phyloP scores from a whole-genome alignment of 2,888 invertebrate genomes.

The Chelonus formosanus region DNA sequence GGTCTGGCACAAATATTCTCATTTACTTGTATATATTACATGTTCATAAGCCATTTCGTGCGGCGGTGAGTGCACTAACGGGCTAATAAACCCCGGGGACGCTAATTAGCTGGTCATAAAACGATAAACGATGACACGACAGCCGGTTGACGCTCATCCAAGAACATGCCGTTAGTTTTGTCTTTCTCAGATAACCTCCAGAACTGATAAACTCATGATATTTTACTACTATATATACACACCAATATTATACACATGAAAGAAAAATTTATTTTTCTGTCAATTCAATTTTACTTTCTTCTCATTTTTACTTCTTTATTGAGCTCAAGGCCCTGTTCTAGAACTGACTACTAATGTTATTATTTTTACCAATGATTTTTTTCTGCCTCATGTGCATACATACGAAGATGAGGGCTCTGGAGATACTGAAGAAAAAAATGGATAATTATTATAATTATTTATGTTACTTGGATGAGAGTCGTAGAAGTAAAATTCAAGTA shows the following conservation, averaged over 20 bases:
- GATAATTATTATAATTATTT: no score
- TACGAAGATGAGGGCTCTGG: no score
- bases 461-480: no score
- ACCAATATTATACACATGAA: background rate
- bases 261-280: constrained; percentile 6
- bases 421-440: no score
- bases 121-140: constrained; percentile 61
- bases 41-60: constrained; percentile 23
- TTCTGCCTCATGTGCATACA: no score
- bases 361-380: background rate
- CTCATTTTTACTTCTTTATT: constrained; percentile 1
- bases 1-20: background rate
- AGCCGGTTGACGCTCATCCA: constrained; percentile 53
- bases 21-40: constrained; percentile 8
- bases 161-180: constrained; percentile 62
- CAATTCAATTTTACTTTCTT: background rate
- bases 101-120: constrained; percentile 63
- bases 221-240: background rate
- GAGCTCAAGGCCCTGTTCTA: constrained; percentile 3
- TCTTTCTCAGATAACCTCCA: constrained; percentile 61
- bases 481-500: no score
- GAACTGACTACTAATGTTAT: background rate
- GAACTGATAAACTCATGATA: constrained; percentile 12
- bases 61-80: constrained; percentile 35
- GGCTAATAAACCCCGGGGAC: constrained; percentile 52